Base-by-base conservation (phyloP, 2,888 invertebrate genomes). In the Euproctis similis region DNA sequence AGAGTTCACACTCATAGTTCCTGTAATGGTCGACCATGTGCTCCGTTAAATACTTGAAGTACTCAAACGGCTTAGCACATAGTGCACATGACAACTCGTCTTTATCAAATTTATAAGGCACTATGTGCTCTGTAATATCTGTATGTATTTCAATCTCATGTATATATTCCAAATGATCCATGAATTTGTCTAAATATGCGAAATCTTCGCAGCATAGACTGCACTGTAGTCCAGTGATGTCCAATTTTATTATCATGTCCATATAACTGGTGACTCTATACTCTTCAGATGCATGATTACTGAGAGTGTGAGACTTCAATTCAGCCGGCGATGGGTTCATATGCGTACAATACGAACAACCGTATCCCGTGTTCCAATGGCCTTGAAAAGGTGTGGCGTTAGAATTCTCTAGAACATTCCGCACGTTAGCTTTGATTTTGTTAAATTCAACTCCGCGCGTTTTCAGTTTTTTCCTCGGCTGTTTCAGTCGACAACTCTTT, bases 21-120 rank as follows among this genome's bases (percentile, higher is more conserved):
- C 57, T 54, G n/a, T 62, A 71, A 28, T 78, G 78, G 0, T 49
- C 50, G 4, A 59, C 63, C 71, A 75, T 73, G 24, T 78, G 78
- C 4, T 62, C 65, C 0, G 55, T 48, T 0, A 77, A 14, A 0
- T 49, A 41, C 36, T 72, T 73, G 34, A 73, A 72, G 23, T 43
- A 49, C n/a, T 48, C 49, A 14, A 63, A 77, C n/a, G 46, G 38
- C 8, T 53, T 42, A 0, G 34, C 13, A 29, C 78, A 80, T 1
- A 61, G 36, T 1, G 51, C 59, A 12, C 77, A 77, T 0, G 39
- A 36, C 0, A 71, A 35, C 0, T 27, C 1, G 0, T 42, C 46
- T 0, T 26, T 30, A 1, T 35, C 39, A 9, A 59, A 58, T 24
- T 47, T 55, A 27, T 52, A 55, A 1, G 55, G 52, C 3, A 58